These are phyloP conservation scores for Ypsolopha sequella DNA, from an alignment of 2,888 invertebrate genomes.

Conservation along the genomic window DNA sequence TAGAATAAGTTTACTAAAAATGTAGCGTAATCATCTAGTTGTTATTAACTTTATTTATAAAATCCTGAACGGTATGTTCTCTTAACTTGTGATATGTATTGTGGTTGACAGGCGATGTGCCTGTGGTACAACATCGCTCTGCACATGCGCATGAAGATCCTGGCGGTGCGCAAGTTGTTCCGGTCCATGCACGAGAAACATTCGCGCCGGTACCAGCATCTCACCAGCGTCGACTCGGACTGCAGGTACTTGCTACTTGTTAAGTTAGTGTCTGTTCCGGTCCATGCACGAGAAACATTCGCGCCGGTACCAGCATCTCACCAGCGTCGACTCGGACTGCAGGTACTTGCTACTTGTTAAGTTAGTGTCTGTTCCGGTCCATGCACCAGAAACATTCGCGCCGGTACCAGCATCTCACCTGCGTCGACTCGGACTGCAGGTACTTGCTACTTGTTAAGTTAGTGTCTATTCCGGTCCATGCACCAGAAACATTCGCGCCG, in stretches of 20 bases:
- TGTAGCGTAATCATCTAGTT: too few species aligned
- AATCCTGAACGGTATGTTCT: too few species aligned
- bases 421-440: slow-evolving; percentile 21
- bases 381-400: slow-evolving; percentile 17
- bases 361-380: slow-evolving; percentile 69
- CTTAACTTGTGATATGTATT: neutral
- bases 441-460: neutral
- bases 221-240: slow-evolving; percentile 24
- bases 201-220: slow-evolving; percentile 13
- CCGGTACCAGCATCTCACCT: slow-evolving; percentile 16
- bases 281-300: slow-evolving; percentile 23
- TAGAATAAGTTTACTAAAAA: too few species aligned
- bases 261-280: too few species aligned
- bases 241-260: neutral
- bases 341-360: neutral
- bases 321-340: slow-evolving; percentile 23
- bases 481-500: slow-evolving; percentile 9
- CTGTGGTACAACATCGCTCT: slow-evolving; percentile 93
- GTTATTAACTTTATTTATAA: too few species aligned
- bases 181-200: slow-evolving; percentile 26
- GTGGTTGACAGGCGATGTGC: slow-evolving; percentile 77
- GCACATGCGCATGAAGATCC: slow-evolving; percentile 85
- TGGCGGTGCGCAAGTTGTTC: slow-evolving; percentile 78
- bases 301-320: slow-evolving; percentile 14
- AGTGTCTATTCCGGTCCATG: slow-evolving; percentile 67